phyloP scores from a whole-genome alignment of 2,888 invertebrate species.

The Fissipunctia ypsillon region DNA sequence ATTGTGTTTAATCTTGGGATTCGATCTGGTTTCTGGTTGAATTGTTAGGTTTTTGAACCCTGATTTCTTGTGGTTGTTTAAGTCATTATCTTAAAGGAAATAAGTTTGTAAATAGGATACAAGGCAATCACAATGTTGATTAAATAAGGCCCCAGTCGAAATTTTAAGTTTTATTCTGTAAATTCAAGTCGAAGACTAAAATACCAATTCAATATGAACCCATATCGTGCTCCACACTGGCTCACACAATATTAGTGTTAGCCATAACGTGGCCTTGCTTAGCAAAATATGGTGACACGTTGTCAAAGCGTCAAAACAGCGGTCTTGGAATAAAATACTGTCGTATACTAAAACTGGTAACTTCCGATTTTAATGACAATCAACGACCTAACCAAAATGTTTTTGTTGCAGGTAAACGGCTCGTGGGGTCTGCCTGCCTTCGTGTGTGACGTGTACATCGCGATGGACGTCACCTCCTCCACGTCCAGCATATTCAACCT shows the following conservation, averaged over 20 bases:
- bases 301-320: background rate
- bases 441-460: constrained; percentile 99
- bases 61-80: background rate
- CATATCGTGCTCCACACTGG: background rate
- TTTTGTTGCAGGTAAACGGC: constrained; percentile 93
- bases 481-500: constrained; percentile 99
- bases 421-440: constrained; percentile 97
- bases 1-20: constrained; percentile 22
- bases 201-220: background rate
- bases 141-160: background rate
- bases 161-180: background rate
- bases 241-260: no score
- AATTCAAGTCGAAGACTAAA: background rate
- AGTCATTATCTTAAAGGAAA: background rate
- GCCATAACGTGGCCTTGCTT: background rate
- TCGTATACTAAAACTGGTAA: background rate
- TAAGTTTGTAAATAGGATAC: background rate
- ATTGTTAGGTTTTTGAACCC: constrained; percentile 22
- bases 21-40: constrained; percentile 24
- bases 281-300: no score
- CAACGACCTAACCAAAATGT: background rate
- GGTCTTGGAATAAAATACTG: background rate
- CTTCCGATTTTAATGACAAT: background rate
- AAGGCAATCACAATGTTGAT: background rate
- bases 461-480: constrained; percentile 99